A percentile compares a stretch with the other conserved stretches of the same genome.
These are phyloP conservation scores for Siphlonurus alternatus DNA, from an alignment of 2,888 invertebrate species.

Conservation along the genomic window DNA sequence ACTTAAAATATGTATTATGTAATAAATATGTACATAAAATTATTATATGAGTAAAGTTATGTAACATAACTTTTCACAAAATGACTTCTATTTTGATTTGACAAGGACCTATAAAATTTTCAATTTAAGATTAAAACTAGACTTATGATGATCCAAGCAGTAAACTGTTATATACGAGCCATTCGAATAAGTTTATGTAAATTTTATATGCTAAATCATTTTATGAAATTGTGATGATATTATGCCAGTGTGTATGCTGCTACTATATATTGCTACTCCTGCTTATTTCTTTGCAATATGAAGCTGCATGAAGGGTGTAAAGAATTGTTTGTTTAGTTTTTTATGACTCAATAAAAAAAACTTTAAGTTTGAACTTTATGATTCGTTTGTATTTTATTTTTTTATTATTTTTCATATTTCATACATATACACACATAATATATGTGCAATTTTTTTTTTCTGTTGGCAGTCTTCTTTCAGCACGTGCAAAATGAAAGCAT, in stretches of 20 bases:
- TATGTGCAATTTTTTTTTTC: too few relatives aligned
- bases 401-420: too few relatives aligned
- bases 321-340: background rate
- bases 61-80: too few relatives aligned
- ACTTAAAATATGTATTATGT: too few relatives aligned
- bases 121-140: background rate
- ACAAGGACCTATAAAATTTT: background rate
- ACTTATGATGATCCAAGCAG: background rate
- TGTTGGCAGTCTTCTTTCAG: too few relatives aligned
- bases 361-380: background rate
- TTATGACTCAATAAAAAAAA: background rate
- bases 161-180: background rate
- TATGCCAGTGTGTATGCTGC: background rate
- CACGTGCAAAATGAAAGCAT: too few relatives aligned
- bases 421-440: too few relatives aligned
- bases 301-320: background rate
- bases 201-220: background rate
- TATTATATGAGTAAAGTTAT: too few relatives aligned
- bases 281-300: background rate
- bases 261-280: background rate
- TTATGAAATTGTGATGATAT: background rate
- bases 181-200: background rate
- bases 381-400: background rate
- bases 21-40: too few relatives aligned
- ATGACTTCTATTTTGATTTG: background rate